Base-by-base conservation (phyloP, 1,140 invertebrate species). In the Heliothis virescens region DNA sequence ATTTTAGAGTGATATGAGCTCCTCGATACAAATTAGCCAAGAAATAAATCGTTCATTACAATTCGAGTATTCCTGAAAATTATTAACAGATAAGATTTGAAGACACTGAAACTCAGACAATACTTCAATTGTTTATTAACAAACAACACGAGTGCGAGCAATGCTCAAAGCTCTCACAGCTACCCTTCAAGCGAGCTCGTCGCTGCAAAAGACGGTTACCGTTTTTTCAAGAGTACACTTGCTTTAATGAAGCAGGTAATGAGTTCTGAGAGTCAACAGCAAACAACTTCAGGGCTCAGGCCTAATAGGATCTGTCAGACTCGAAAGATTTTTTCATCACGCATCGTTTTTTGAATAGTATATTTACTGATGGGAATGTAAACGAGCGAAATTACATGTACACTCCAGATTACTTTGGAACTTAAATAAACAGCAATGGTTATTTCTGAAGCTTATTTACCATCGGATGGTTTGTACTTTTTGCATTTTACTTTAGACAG, bases 201-300 rank as follows among this genome's bases (percentile, higher is more conserved):
- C 26, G 0, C n/a, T 34, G 59, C 16, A 18, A 79, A 85, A 76
- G 81, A 71, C 74, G 77, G 74, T 79, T 73, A 81, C 69, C 60
- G 77, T 77, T 80, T 82, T 82, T 81, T 84, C 63, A 83, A 79
- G 60, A 90, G 87, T 74, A 86, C 83, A 84, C 86, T 90, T 84
- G 83, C 83, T 90, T 89, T 89, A 92, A 92, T 90, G 87, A 92
- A 89, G 85, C 87, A 85, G 87, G 85, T 91, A 91, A 92, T 89
- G 88, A 89, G 83, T 74, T 83, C 80, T 50, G 67, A 79, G 80
- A 89, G 88, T 80, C 85, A 85, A 88, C 84, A 79, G 83, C 81
- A 87, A 85, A 87, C 86, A 90, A 85, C 78, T 74, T 79, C 76
- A 85, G 63, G 57, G 21, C 41, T 41, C 48, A 62, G 41, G 52